These are phyloP conservation scores for Lobophora halterata DNA, from an alignment of 2,888 invertebrate species.

Conservation along the genomic window DNA sequence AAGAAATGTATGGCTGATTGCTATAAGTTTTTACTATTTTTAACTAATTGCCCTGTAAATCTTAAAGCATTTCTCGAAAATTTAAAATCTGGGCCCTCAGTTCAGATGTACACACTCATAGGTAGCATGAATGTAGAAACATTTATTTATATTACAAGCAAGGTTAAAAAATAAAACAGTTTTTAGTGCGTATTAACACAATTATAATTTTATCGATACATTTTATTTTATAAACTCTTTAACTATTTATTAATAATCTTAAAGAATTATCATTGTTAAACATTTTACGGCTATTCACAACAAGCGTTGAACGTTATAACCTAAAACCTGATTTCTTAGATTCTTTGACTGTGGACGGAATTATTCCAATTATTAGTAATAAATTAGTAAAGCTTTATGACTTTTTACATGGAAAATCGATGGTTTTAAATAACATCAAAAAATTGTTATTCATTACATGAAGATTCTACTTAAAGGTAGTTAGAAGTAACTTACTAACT, in stretches of 20 bases:
- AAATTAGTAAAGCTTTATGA: constrained; percentile 77
- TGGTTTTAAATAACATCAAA: constrained; percentile 54
- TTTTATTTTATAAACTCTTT: constrained; percentile 55
- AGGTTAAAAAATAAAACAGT: constrained; percentile 33
- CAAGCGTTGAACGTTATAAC: constrained; percentile 43
- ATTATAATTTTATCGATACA: constrained; percentile 58
- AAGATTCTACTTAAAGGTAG: constrained; percentile 49
- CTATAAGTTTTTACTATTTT: too few relatives aligned
- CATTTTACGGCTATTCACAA: constrained; percentile 55
- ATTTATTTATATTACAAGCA: too few relatives aligned
- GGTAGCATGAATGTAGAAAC: too few relatives aligned
- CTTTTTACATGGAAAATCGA: constrained; percentile 68
- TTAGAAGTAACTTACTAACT: constrained; percentile 57
- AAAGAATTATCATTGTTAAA: constrained; percentile 47
- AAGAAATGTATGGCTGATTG: too few relatives aligned
- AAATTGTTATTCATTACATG: constrained; percentile 43
- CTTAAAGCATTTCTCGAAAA: too few relatives aligned
- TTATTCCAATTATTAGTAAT: constrained; percentile 51
- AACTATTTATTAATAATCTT: constrained; percentile 44
- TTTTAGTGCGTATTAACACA: constrained; percentile 70
- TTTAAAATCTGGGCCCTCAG: too few relatives aligned
- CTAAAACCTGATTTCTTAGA: constrained; percentile 33
- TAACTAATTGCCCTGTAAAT: too few relatives aligned
- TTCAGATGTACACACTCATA: too few relatives aligned
- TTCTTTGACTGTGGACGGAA: constrained; percentile 55